These are phyloP conservation scores for Drosophila siamana DNA, from an alignment of 2,888 invertebrate species.

Conservation along the genomic window DNA sequence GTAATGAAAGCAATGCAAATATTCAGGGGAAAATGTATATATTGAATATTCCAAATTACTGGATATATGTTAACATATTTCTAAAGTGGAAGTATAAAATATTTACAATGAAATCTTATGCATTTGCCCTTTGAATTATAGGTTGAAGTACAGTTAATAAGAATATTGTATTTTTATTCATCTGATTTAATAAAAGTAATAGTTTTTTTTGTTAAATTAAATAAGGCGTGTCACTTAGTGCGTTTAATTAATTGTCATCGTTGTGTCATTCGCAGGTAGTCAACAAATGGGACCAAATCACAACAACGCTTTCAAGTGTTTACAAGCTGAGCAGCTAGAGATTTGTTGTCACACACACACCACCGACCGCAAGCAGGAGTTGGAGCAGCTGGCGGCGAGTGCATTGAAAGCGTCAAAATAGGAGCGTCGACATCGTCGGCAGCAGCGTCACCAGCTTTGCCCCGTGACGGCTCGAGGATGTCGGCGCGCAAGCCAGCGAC, in stretches of 20 bases:
- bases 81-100: no score
- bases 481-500: conserved; percentile 64
- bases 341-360: conserved; percentile 25
- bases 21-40: no score
- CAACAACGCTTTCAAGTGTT: conserved; percentile 58
- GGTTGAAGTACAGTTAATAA: no score
- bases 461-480: conserved; percentile 67
- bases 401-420: conserved; percentile 57
- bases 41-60: no score
- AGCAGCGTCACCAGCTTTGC: conserved; percentile 60
- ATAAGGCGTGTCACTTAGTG: background rate
- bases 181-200: no score
- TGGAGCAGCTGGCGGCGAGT: conserved; percentile 34
- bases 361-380: conserved; percentile 20
- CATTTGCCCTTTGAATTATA: no score
- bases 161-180: no score
- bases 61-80: no score
- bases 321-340: conserved; percentile 53
- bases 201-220: no score
- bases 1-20: no score
- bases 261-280: conserved; percentile 33
- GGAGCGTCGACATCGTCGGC: conserved; percentile 73
- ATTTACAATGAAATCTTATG: no score
- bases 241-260: background rate
- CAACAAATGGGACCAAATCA: conserved; percentile 77